Evolutionary conservation across 2,113 vertebrate genomes (phyloP), one percentile per base, ranked within the genome.

Genomic region (Silurus asotus): DNA sequence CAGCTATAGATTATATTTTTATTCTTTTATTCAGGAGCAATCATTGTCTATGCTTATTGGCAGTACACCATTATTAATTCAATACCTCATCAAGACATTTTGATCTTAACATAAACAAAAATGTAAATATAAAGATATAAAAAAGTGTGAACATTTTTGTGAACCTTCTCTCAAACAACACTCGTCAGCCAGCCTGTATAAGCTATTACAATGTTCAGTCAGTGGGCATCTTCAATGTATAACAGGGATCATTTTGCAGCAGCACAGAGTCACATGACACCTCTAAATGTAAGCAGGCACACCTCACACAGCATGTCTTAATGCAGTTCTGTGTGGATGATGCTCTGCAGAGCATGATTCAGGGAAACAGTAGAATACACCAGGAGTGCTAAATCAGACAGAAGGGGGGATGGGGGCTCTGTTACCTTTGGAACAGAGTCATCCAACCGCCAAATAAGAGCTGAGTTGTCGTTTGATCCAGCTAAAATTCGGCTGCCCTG

Each of bases 361-460:
- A 79, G 53, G 55, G 74, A 80, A 84, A 83, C 75, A 83, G 62
- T 77, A 76, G 28, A 81, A 15, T 62, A 81, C 67, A 75, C 55
- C 48, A 64, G 25, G 9, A 87, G 25, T 49, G 53, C 28, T 59
- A 14, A 37, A 20, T 48, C 13, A n/a, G 59, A 56, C 49, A 74
- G 28, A 20, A 55, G 23, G 67, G 28, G 72, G 28, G 49, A n/a
- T 59, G 65, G 69, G n/a, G 15, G 59, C 8, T 81, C 76, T 53
- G 93, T 93, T 92, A 96, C 97, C 94, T 96, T 96, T 86, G 95
- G 94, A 82, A 89, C 90, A 0, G 92, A 88, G 59, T 95, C 93
- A 4, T 95, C 95, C 64, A 96, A 91, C 8, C 90, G 94, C 97
- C 97, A 98, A 82, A 97, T 90, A 85, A 97, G 92, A 6, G 96